These are phyloP conservation scores for Tinea trinotella DNA, from an alignment of 2,888 invertebrate species.

Conservation along the genomic window DNA sequence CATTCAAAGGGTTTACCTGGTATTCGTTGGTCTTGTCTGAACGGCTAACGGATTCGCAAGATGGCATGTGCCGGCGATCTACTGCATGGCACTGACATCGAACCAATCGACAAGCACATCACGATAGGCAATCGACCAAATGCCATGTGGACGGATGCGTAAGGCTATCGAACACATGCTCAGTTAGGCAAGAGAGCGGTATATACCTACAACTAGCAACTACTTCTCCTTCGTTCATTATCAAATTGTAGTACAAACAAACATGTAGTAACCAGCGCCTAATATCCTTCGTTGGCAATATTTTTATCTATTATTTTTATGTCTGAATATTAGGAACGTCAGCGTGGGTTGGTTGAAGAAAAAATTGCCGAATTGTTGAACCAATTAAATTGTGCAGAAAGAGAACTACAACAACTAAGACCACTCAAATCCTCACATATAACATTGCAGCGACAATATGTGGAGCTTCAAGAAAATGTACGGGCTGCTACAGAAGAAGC, in stretches of 20 bases:
- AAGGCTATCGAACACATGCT: too few species aligned
- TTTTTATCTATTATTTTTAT: neutral
- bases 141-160: too few species aligned
- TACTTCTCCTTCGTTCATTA: too few species aligned
- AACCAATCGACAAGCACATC: too few species aligned
- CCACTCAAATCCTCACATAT: conserved; percentile 39
- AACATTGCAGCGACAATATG: conserved; percentile 43
- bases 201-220: too few species aligned
- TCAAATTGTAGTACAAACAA: neutral
- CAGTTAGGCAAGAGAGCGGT: too few species aligned
- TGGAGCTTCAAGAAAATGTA: conserved; percentile 45
- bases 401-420: conserved; percentile 44
- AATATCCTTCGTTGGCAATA: neutral
- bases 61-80: too few species aligned
- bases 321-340: conserved; percentile 41
- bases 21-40: too few species aligned
- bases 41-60: too few species aligned
- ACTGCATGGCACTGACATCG: too few species aligned
- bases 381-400: conserved; percentile 36
- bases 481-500: conserved; percentile 42
- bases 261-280: neutral
- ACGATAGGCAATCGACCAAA: too few species aligned
- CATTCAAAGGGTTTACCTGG: too few species aligned
- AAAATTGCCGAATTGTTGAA: conserved; percentile 41
- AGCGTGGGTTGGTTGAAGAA: conserved; percentile 45